Base-by-base conservation (phyloP, 2,888 invertebrate species). In the Acanthosepion pharaonis region DNA sequence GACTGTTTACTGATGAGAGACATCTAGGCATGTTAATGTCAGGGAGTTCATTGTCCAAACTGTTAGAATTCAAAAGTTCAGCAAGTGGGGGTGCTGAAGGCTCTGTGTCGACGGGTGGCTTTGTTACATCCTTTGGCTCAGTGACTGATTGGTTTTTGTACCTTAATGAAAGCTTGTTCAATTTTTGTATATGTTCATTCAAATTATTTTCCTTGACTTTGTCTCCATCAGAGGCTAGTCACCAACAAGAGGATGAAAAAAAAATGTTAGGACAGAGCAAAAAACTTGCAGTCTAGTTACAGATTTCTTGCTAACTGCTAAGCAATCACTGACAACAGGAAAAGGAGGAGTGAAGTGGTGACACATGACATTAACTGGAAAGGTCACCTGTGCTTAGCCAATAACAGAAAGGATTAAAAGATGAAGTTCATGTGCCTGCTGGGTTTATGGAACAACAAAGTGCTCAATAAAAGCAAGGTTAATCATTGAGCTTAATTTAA, bases 181-280 rank as follows among this genome's bases (percentile, higher is more conserved):
- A 93, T 51, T 1, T 93, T 51, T 53, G 33, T 93, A 92, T 25
- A 92, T 93, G 93, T 93, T 53, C 93, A 25, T 51, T 93, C 93
- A 93, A 93, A 93, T 93, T 28, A 53, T 93, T 33, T 49, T 78
- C 78, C 15, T 78, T n/a, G n/a, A n/a, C 33, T 78, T 78, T 25
- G 25, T 23, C 33, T n/a, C n/a, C 9, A 15, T 78, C 33, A 33
- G n/a, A 33, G 11, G n/a, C 78, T 78, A 78, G 78, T 78, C n/a
- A 78, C 33, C 78, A 33, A 78, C 18, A 78, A n/a, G 78, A 78
- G 78, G 78, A 78, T 78, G 78, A 78, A 78, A 78, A 78, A 33
- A 78, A 78, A 78, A 78, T 15, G n/a, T 33, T n/a, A 33, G 78
- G 78, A 15, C 15, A n/a, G 33, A 78, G 78, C 0, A 11, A n/a